Percentiles rank a stretch among this genome's conserved stretches.
Conservation (phyloP, 2,797 vertebrate species). For the Rhinogobio ventralis region DNA sequence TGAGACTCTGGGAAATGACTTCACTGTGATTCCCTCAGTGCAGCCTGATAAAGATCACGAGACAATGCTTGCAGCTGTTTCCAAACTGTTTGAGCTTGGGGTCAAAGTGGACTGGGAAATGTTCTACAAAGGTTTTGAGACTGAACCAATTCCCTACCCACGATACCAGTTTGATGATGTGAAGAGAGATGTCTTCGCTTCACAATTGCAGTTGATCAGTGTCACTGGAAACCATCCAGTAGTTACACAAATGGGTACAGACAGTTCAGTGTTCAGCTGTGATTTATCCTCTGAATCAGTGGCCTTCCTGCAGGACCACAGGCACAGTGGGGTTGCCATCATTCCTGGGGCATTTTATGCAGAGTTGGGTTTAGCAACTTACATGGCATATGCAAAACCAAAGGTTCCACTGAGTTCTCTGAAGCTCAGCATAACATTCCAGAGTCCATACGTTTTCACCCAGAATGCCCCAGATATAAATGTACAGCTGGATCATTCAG, state of each 20-base stretch:
- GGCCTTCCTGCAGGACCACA: conserved; percentile 83
- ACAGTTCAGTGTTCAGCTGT: conserved; percentile 75
- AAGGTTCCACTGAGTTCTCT: conserved; percentile 77
- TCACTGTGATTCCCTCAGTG: conserved; percentile 77
- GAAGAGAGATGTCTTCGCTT: conserved; percentile 58
- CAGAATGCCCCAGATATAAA: conserved; percentile 76
- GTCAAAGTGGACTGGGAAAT: conserved; percentile 78
- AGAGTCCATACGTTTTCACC: conserved; percentile 77
- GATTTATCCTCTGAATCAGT: conserved; percentile 70
- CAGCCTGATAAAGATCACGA: conserved; percentile 80
- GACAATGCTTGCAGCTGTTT: conserved; percentile 71
- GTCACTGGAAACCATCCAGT: conserved; percentile 69
- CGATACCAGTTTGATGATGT: conserved; percentile 82
- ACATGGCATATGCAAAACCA: conserved; percentile 74
- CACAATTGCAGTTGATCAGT: conserved; percentile 53
- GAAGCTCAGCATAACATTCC: conserved; percentile 80
- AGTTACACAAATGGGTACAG: conserved; percentile 62
- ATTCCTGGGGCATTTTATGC: conserved; percentile 84
- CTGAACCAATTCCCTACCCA: conserved; percentile 76
- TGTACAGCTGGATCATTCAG: conserved; percentile 71
- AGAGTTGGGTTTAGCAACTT: conserved; percentile 83
- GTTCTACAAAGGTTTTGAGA: conserved; percentile 77
- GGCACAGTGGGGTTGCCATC: conserved; percentile 78
- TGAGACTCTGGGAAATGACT: conserved; percentile 79
- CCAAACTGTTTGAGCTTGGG: conserved; percentile 83